phyloP scores from a whole-genome alignment of 2,797 vertebrate genomes.

The Labeo calbasu region DNA sequence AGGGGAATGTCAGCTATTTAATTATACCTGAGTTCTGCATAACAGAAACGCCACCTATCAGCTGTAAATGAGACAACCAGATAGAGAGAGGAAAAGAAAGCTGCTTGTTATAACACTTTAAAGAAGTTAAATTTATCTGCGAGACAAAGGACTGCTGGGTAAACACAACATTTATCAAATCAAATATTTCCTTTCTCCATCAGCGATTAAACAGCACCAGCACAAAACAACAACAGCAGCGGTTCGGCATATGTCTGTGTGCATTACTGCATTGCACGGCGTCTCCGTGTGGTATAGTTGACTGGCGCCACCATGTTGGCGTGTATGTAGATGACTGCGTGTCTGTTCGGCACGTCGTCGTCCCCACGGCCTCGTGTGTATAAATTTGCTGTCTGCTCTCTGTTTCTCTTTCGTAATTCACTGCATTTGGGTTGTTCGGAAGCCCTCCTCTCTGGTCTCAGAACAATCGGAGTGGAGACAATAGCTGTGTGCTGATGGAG shows the following conservation, averaged over 20 bases:
- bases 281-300: slow-evolving; percentile 81
- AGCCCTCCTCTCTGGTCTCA: slow-evolving; percentile 87
- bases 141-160: slow-evolving; percentile 35
- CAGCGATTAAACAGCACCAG: slow-evolving; percentile 47
- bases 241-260: slow-evolving; percentile 81
- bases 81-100: slow-evolving; percentile 6
- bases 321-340: slow-evolving; percentile 75
- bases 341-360: slow-evolving; percentile 77
- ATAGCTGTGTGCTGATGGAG: slow-evolving; percentile 99
- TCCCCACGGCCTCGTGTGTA: slow-evolving; percentile 82
- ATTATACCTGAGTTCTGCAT: background rate
- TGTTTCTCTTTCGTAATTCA: slow-evolving; percentile 85
- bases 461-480: slow-evolving; percentile 96
- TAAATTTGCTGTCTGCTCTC: slow-evolving; percentile 83
- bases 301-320: slow-evolving; percentile 77
- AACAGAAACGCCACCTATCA: background rate
- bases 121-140: slow-evolving; percentile 50
- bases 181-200: slow-evolving; percentile 57
- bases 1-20: background rate
- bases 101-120: slow-evolving; percentile 32
- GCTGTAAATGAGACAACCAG: background rate
- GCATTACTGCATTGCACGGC: slow-evolving; percentile 81
- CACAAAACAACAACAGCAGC: slow-evolving; percentile 56
- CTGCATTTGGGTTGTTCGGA: slow-evolving; percentile 90
- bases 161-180: slow-evolving; percentile 44